Evolutionary conservation across 2,888 invertebrate genomes (phyloP).

Genomic region (Augochlorella aurata): DNA sequence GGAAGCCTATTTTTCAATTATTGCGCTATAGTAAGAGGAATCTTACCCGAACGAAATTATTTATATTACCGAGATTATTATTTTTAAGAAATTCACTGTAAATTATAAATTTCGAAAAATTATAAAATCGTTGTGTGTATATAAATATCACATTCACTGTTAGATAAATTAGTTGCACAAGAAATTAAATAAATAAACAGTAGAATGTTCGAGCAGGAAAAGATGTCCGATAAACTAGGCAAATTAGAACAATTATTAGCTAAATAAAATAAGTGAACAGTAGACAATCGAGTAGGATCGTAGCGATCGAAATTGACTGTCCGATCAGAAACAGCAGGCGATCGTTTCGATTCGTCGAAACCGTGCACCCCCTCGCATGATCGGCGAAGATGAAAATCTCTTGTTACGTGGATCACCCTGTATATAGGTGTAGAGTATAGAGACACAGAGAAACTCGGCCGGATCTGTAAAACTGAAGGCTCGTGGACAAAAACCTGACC

Average conservation of each 20-base stretch:
- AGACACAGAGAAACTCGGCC: slow-evolving; percentile 59
- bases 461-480: slow-evolving; percentile 78
- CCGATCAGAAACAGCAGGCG: background rate
- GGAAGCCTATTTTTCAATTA: too few relatives aligned
- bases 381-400: slow-evolving; percentile 36
- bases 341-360: slow-evolving; percentile 15
- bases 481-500: slow-evolving; percentile 81
- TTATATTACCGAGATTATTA: too few relatives aligned
- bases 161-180: too few relatives aligned
- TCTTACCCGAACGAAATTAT: too few relatives aligned
- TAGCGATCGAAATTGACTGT: background rate
- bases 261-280: too few relatives aligned
- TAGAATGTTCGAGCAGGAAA: background rate
- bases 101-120: too few relatives aligned
- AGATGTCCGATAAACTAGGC: background rate
- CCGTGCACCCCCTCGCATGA: background rate
- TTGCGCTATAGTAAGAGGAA: too few relatives aligned
- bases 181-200: background rate
- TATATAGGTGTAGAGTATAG: slow-evolving; percentile 42
- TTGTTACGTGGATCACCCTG: slow-evolving; percentile 47
- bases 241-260: too few relatives aligned
- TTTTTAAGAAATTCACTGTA: too few relatives aligned
- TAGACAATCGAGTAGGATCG: background rate
- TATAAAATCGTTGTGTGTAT: too few relatives aligned
- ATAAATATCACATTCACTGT: too few relatives aligned